phyloP scores from a whole-genome alignment of 2,797 vertebrate species.

The Galaxias olidus region DNA sequence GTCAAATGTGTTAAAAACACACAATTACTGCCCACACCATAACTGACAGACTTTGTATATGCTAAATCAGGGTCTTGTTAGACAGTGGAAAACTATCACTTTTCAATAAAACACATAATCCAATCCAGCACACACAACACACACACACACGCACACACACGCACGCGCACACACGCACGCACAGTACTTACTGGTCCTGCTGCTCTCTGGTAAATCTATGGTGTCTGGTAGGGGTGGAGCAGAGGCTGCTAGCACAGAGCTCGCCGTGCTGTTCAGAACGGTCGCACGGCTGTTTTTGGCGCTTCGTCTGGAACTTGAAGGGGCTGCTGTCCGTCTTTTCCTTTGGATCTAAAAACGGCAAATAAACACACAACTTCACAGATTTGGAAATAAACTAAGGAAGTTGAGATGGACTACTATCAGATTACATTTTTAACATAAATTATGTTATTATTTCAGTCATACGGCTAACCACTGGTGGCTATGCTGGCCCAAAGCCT shows the following conservation, averaged over 20 bases:
- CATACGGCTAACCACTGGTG: too few relatives aligned
- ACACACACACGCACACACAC: too few relatives aligned
- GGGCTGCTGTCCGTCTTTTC: conserved; percentile 49
- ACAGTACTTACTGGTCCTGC: conserved; percentile 8
- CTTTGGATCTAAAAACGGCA: conserved; percentile 44
- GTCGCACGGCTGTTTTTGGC: conserved; percentile 37
- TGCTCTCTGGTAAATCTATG: conserved; percentile 54
- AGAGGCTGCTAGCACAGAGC: neutral
- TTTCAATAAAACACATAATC: too few relatives aligned
- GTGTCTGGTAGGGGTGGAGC: conserved; percentile 42
- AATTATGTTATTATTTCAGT: too few relatives aligned
- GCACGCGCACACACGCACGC: neutral
- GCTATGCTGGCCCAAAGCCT: too few relatives aligned
- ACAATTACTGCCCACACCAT: neutral
- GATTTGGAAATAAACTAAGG: too few relatives aligned
- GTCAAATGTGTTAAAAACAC: neutral
- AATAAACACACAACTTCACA: neutral
- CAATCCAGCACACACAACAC: conserved; percentile 2
- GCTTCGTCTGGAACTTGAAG: conserved; percentile 31
- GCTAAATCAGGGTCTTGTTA: too few relatives aligned
- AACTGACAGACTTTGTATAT: too few relatives aligned
- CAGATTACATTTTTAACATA: too few relatives aligned
- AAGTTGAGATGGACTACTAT: too few relatives aligned
- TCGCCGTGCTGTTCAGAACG: neutral
- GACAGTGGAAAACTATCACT: too few relatives aligned